Evolutionary conservation across 2,797 vertebrate genomes (phyloP).

Genomic region (Molossus molossus): DNA sequence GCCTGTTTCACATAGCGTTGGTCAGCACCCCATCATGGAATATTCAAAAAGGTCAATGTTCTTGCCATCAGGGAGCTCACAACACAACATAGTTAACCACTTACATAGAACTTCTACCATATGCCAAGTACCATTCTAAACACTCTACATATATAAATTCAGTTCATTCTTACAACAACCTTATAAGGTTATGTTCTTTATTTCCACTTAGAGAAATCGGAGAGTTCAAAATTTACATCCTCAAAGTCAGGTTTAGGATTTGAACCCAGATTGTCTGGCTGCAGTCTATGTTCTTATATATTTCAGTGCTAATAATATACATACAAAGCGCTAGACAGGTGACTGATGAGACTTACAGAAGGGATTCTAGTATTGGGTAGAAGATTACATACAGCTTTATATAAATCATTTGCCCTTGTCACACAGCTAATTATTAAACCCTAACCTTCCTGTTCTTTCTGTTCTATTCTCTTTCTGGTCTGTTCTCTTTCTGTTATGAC

Average conservation of each 20-base stretch:
- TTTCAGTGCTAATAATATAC: background rate
- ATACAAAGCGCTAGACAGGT: background rate
- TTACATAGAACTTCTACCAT: background rate
- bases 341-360: background rate
- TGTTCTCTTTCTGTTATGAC: background rate
- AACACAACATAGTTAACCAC: background rate
- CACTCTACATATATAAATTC: background rate
- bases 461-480: background rate
- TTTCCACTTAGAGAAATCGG: constrained; percentile 14
- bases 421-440: background rate
- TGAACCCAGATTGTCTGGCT: constrained; percentile 23
- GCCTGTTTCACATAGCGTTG: background rate
- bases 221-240: background rate
- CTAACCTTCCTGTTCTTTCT: background rate
- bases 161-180: background rate
- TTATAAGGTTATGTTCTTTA: background rate
- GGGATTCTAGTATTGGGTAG: background rate
- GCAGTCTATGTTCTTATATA: background rate
- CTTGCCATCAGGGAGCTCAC: background rate
- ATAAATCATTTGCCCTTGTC: constrained; percentile 20
- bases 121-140: background rate
- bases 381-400: background rate
- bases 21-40: background rate
- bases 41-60: background rate
- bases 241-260: constrained; percentile 25